Base-by-base conservation (phyloP, 1,140 invertebrate species). In the Battus philenor region DNA sequence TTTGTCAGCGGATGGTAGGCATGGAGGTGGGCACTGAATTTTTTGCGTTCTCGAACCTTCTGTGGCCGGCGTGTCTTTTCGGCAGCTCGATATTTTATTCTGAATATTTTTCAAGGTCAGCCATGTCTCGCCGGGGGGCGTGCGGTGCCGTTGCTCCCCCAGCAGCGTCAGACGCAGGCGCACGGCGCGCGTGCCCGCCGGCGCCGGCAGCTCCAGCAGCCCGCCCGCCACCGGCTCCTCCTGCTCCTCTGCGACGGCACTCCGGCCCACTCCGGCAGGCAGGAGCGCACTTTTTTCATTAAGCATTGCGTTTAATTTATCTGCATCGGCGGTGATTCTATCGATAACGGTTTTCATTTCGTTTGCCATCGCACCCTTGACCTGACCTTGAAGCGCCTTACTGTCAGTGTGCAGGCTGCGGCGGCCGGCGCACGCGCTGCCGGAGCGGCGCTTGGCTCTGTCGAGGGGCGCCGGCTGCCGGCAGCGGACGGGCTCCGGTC, bases 71-170 rank as follows among this genome's bases (percentile, higher is more conserved):
- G 39, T 12, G 18, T 10, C 20, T 44, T 30, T 38, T n/a, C 43
- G 8, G 16, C 17, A 22, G 15, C 46, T 45, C 6, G 55, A 20
- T 12, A 54, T 12, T 27, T 54, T 62, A 15, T 62, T 62, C 24
- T 62, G 51, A 12, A 55, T 44, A 20, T 49, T 55, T 36, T 52
- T 62, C 26, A 62, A 50, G 5, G 58, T 54, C n/a, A 61, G 30
- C 58, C 58, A 61, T 1, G 50, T 38, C 22, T 51, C 33, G 20
- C 2, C 36, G 5, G 6, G 18, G 1, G 20, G 11, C 7, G 22
- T 2, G 16, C 1, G 17, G 17, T 4, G 2, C 1, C 10, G 7
- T 18, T 20, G 41, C 1, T 18, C 34, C 20, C 50, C 53, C n/a
- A 50, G 32, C 11, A 61, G 46, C 16, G 48, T 29, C 1, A 61